Evolutionary conservation across 2,113 vertebrate species (phyloP), one percentile per base, ranked within the genome.

Genomic region (Phalacrocorax aristotelis): DNA sequence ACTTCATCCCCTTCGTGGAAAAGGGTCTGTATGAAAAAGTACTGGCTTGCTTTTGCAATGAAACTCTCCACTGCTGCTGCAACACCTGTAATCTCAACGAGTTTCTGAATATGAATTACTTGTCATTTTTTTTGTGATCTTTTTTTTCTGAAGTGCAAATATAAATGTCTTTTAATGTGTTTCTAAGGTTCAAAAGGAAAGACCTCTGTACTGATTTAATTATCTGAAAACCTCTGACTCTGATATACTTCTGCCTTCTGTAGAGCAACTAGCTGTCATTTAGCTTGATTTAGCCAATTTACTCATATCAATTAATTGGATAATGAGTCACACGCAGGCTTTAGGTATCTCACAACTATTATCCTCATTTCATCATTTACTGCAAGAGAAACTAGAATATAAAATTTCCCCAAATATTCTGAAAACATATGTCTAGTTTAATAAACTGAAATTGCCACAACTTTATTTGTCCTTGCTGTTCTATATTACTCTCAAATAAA

Each of bases 281-380:
- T 92, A 88, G 64, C 51, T 94, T 93, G 88, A 95, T 95, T 96
- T 94, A 83, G 38, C 25, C 58, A 86, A 97, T 97, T 93, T 97
- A 94, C 85, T 97, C 36, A 55, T 94, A 95, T 90, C 58, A 96
- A 76, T 96, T 98, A 97, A 97, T 96, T 97, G 81, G 68, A 87
- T 97, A 96, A 97, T 61, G 74, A 97, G 87, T 64, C 93, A 93
- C 69, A 82, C 94, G 65, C 77, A 93, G 51, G 66, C 48, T 92
- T 95, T 87, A 11, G 13, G 46, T 95, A 89, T 91, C 82, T 55
- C 57, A 87, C 91, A 96, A 88, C 52, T 87, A 36, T 96, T 95
- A 90, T 65, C 65, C 76, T 97, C 25, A 93, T 96, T 97, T 97
- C 77, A 44, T 94, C 40, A 68, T 89, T 97, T 94, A 90, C 72